Conservation (phyloP, 2,888 invertebrate genomes). For the Nowickia ferox region DNA sequence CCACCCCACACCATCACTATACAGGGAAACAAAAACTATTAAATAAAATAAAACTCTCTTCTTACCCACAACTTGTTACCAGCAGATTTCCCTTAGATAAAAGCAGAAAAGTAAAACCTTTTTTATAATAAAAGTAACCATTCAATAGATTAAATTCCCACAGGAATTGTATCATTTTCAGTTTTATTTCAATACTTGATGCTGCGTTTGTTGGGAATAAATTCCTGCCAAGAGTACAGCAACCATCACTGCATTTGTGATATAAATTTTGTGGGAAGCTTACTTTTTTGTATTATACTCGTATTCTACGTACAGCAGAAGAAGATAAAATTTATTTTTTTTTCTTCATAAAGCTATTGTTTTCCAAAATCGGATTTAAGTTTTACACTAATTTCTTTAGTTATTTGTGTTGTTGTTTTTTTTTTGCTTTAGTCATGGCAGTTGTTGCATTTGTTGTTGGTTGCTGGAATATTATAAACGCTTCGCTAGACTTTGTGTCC, state of each 20-base stretch:
- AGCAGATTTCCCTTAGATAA: constrained; percentile 44
- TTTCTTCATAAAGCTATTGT: constrained; percentile 74
- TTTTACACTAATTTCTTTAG: constrained; percentile 82
- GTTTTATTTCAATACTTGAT: constrained; percentile 53
- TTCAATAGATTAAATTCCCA: constrained; percentile 66
- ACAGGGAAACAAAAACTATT: constrained; percentile 26
- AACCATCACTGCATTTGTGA: constrained; percentile 56
- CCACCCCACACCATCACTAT: background rate
- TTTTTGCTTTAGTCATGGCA: background rate
- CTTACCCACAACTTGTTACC: constrained; percentile 14
- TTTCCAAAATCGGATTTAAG: constrained; percentile 82
- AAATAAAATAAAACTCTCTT: constrained; percentile 13
- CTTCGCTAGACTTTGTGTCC: constrained; percentile 79
- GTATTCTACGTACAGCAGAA: constrained; percentile 29
- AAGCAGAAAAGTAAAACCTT: constrained; percentile 37
- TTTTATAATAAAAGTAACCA: constrained; percentile 58
- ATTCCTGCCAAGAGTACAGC: constrained; percentile 27
- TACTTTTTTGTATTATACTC: constrained; percentile 49
- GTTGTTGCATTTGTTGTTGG: constrained; percentile 72
- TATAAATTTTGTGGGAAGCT: constrained; percentile 16
- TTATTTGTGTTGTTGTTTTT: constrained; percentile 66
- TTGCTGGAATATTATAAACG: constrained; percentile 77
- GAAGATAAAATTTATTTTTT: constrained; percentile 12
- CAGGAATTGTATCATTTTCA: constrained; percentile 61
- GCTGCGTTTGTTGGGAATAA: constrained; percentile 33